These are phyloP conservation scores for Chelonoidis abingdonii DNA, from an alignment of 2,113 vertebrate genomes.

Conservation along the genomic window DNA sequence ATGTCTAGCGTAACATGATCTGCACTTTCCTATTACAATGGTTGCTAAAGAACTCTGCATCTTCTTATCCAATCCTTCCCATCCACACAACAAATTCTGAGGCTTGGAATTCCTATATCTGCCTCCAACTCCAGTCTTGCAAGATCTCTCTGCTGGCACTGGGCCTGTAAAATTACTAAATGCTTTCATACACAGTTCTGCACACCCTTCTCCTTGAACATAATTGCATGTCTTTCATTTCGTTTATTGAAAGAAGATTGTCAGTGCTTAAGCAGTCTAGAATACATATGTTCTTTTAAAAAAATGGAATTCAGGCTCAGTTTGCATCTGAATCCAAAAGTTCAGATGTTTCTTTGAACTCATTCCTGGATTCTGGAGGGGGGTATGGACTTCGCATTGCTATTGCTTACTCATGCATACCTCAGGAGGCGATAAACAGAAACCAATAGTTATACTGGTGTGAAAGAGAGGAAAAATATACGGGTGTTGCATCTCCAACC, in stretches of 20 bases:
- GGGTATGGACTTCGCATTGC: accelerated
- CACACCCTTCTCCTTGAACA: slow-evolving; percentile 6
- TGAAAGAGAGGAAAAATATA: neutral
- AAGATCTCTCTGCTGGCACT: slow-evolving; percentile 36
- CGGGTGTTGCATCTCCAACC: neutral
- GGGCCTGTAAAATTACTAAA: slow-evolving; percentile 11
- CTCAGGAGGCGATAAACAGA: neutral
- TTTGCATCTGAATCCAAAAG: neutral
- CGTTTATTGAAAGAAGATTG: slow-evolving; percentile 36
- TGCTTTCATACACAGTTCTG: slow-evolving; percentile 29
- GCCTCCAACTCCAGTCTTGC: slow-evolving; percentile 17
- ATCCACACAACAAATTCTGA: slow-evolving; percentile 8
- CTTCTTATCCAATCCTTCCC: neutral
- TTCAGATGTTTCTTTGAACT: neutral
- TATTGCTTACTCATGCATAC: neutral
- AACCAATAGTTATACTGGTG: neutral
- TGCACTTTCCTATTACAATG: slow-evolving; percentile 1
- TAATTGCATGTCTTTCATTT: slow-evolving; percentile 65
- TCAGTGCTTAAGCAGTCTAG: slow-evolving; percentile 25
- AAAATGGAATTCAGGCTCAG: neutral
- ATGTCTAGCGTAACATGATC: neutral
- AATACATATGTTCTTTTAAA: neutral
- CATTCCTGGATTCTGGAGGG: neutral
- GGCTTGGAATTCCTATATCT: slow-evolving; percentile 32
- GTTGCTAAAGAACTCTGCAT: neutral